Evolutionary conservation across 1,140 invertebrate species (phyloP), one percentile per base, ranked within the genome.

Genomic region (Drosophila lacertosa): DNA sequence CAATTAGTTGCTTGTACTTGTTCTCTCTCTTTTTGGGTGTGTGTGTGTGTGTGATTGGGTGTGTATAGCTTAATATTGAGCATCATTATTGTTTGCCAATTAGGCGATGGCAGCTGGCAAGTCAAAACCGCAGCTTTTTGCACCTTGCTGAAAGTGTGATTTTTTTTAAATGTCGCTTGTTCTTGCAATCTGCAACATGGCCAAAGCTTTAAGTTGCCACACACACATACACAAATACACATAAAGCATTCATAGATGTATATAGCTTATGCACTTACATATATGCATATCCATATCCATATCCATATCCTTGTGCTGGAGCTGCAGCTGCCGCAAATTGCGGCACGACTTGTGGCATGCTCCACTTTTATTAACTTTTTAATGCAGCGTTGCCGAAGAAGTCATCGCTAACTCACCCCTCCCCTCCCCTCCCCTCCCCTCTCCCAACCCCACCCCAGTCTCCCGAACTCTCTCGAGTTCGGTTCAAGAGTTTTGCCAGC

Each of bases 351-450:
- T 88, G 82, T 88, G 83, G 82, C 83, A 82, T 88, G 74, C 81
- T 89, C 70, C 82, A 89, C 79, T 88, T 88, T 89, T 88, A 88
- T 88, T 83, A 88, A 88, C 82, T 88, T 88, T 88, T 88, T 88
- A 88, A 84, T 84, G 77, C 81, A 84, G 75, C 81, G 47, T 60
- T 53, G 53, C 51, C 66, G 62, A 51, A 35, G 63, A 39, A 59
- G 53, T 57, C 40, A 45, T 22, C 15, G 44, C 54, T 15, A 42
- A 16, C 0, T 32, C 16, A 10, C 20, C 13, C 13, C 13, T 7
- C 15, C 5, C 3, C 26, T 6, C 3, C 15, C 42, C 13, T 1
- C 1, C 24, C 18, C 7, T 7, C 6, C 47, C 4, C 39, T 2
- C 39, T 4, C 20, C 4, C 40, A 9, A 18, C 7, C 20, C 6